phyloP scores from a whole-genome alignment of 1,140 invertebrate species.

The Pseudomyrmex concolor region DNA sequence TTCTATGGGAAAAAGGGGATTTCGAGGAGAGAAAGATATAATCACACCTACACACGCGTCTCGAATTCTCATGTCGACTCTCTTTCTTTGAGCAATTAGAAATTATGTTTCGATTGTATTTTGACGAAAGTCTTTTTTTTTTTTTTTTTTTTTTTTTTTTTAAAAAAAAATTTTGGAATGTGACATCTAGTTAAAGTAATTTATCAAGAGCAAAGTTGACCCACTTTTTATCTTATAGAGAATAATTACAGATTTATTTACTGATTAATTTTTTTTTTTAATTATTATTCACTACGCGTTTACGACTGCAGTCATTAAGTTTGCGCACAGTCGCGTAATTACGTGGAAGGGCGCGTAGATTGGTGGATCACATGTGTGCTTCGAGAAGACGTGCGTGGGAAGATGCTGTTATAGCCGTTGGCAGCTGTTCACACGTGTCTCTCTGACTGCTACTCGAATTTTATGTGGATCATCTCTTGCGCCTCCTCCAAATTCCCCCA shows the following conservation, averaged over 20 bases:
- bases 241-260: too few species aligned
- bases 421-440: slow-evolving; percentile 79
- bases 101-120: neutral
- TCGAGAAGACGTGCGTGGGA: slow-evolving; percentile 78
- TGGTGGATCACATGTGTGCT: slow-evolving; percentile 69
- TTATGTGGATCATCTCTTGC: slow-evolving; percentile 34
- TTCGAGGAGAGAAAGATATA: slow-evolving; percentile 62
- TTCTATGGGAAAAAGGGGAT: slow-evolving; percentile 78
- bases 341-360: slow-evolving; percentile 35
- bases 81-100: neutral
- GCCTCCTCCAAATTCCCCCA: neutral
- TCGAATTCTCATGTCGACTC: slow-evolving; percentile 22
- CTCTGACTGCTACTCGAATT: slow-evolving; percentile 52
- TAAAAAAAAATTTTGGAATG: neutral
- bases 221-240: too few species aligned
- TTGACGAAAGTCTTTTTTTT: too few species aligned
- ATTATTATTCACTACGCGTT: too few species aligned
- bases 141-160: neutral
- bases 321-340: slow-evolving; percentile 28
- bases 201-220: too few species aligned
- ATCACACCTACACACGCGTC: slow-evolving; percentile 67
- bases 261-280: too few species aligned
- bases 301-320: too few species aligned
- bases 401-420: slow-evolving; percentile 71
- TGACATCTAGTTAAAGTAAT: too few species aligned